Percentiles rank a stretch among this genome's conserved stretches.
These are phyloP conservation scores for Balearica regulorum DNA, from an alignment of 2,797 vertebrate species.

Conservation along the genomic window DNA sequence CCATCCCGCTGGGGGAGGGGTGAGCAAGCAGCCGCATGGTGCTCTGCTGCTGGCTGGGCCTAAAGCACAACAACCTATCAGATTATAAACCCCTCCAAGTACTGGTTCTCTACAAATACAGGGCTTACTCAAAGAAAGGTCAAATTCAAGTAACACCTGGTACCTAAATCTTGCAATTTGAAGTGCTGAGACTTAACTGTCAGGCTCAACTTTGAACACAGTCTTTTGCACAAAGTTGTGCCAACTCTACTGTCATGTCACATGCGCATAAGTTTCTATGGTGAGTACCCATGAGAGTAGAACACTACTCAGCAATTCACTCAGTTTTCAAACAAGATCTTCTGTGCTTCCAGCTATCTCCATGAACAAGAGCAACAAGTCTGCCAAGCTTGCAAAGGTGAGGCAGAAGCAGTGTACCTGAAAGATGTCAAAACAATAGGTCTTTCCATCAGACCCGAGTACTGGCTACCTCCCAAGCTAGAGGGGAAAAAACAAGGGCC, in stretches of 20 bases:
- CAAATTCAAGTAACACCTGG: not conserved
- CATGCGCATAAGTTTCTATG: rapidly evolving
- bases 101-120: not conserved
- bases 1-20: too few relatives aligned
- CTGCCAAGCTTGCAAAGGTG: not conserved
- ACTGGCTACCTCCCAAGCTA: rapidly evolving
- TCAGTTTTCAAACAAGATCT: not conserved
- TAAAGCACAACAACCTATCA: too few relatives aligned
- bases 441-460: not conserved
- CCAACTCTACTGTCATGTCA: not conserved
- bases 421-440: not conserved
- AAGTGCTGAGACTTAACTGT: not conserved
- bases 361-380: not conserved
- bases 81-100: not conserved
- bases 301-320: not conserved
- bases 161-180: not conserved
- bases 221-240: not conserved
- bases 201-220: not conserved
- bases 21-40: too few relatives aligned
- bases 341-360: not conserved
- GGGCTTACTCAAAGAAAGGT: not conserved
- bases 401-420: not conserved
- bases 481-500: not conserved
- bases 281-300: not conserved
- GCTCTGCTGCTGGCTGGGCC: too few relatives aligned